Percentiles rank a stretch among this genome's conserved stretches.
phyloP scores from a whole-genome alignment of 2,888 invertebrate species.

The Branchipolynoe longqiensis region DNA sequence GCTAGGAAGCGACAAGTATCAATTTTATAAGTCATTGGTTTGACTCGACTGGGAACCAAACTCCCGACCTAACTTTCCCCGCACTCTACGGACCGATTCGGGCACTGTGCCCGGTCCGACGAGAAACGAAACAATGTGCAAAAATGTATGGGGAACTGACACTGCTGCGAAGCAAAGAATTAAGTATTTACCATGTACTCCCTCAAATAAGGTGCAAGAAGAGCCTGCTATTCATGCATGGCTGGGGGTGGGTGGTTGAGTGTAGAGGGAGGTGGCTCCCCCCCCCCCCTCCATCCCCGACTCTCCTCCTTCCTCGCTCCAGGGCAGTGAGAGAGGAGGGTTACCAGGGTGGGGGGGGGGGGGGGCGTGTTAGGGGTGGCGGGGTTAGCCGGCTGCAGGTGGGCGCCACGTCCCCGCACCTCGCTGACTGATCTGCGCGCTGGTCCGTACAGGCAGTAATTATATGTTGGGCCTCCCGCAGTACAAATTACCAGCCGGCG shows the following conservation, averaged over 20 bases:
- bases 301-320: background rate
- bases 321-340: no score
- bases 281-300: background rate
- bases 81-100: no score
- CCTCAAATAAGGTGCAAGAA: no score
- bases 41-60: no score
- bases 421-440: background rate
- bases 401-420: background rate
- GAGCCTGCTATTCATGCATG: background rate
- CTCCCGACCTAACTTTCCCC: no score
- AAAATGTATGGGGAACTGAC: no score
- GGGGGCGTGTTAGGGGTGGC: background rate
- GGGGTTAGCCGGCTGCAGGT: background rate
- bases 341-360: background rate
- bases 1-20: no score
- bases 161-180: no score
- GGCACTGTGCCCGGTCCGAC: no score
- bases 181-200: no score
- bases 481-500: constrained; percentile 20
- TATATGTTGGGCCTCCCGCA: background rate
- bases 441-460: background rate
- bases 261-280: background rate
- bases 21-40: no score
- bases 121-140: no score
- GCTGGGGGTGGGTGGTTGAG: background rate